Conservation (phyloP, 2,113 vertebrate species). For the Pagrus major region DNA sequence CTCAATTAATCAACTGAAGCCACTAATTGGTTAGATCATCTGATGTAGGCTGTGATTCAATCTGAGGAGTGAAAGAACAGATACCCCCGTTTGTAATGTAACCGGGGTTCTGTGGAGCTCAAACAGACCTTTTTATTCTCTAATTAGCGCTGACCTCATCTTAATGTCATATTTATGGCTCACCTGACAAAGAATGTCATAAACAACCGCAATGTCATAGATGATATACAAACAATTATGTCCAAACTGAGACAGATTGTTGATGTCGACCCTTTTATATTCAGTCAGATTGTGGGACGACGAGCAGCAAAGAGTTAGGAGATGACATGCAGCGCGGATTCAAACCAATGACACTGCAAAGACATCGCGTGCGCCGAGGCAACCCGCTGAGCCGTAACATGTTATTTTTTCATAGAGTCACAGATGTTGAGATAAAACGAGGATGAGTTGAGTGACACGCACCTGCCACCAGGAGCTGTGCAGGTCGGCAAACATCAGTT, state of each 20-base stretch:
- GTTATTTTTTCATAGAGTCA: constrained; percentile 56
- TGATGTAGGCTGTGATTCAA: constrained; percentile 58
- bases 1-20: constrained; percentile 71
- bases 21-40: constrained; percentile 78
- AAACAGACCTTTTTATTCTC: constrained; percentile 32
- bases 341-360: constrained; percentile 37
- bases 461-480: constrained; percentile 97
- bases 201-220: constrained; percentile 1
- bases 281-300: background rate
- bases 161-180: constrained; percentile 25
- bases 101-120: constrained; percentile 34
- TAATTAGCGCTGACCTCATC: constrained; percentile 58
- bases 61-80: constrained; percentile 47
- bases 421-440: constrained; percentile 64
- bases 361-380: constrained; percentile 34
- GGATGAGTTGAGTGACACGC: constrained; percentile 61
- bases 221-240: constrained; percentile 24
- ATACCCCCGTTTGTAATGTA: constrained; percentile 31
- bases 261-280: constrained; percentile 9
- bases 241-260: background rate
- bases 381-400: constrained; percentile 34
- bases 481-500: constrained; percentile 91
- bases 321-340: constrained; percentile 14
- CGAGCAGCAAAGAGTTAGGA: background rate
- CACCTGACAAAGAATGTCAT: constrained; percentile 26